Conservation (phyloP, 2,113 vertebrate genomes). For the Anguilla rostrata region DNA sequence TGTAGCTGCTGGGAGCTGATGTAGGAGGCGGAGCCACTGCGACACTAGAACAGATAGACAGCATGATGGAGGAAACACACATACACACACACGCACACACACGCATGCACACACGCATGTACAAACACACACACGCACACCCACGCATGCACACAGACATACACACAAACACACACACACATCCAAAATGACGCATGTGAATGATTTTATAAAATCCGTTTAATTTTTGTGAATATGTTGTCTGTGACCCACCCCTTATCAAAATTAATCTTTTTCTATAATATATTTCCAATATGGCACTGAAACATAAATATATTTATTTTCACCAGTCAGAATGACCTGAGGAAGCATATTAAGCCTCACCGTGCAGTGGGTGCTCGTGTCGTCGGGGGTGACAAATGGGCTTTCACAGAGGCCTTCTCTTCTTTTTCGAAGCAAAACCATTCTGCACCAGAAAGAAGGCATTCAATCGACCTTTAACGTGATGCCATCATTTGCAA, state of each 20-base stretch:
- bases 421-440: constrained; percentile 76
- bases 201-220: neutral
- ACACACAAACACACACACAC: too few relatives aligned
- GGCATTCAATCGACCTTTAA: neutral
- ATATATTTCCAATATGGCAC: too few relatives aligned
- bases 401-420: constrained; percentile 41
- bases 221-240: too few relatives aligned
- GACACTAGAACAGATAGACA: constrained; percentile 49
- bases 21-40: constrained; percentile 59
- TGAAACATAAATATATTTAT: too few relatives aligned
- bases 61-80: constrained; percentile 12
- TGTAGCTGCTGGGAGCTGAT: constrained; percentile 68
- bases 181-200: neutral
- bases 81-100: too few relatives aligned
- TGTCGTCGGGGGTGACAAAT: constrained; percentile 48
- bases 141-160: too few relatives aligned
- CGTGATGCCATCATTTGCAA: neutral
- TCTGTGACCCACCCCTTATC: too few relatives aligned
- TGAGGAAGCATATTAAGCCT: constrained; percentile 32
- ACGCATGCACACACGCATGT: too few relatives aligned
- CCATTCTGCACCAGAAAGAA: constrained; percentile 67
- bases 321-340: too few relatives aligned
- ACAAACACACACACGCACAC: too few relatives aligned
- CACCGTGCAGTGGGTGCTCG: constrained; percentile 55
- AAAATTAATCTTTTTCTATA: too few relatives aligned